These are phyloP conservation scores for Lagopus leucura DNA, from an alignment of 2,113 vertebrate genomes.

Conservation along the genomic window DNA sequence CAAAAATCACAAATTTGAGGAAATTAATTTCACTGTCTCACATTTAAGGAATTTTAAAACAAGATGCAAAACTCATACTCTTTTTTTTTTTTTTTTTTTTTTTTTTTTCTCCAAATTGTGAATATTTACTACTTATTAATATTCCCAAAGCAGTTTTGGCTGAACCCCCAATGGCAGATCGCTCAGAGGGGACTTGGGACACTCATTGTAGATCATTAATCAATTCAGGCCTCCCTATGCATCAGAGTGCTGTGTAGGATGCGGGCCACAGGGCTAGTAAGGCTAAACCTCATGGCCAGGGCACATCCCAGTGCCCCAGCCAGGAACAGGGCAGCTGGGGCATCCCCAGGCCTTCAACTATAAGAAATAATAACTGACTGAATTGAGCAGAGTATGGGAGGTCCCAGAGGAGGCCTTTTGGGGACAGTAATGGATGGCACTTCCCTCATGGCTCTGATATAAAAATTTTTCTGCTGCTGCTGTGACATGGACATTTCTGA, in stretches of 20 bases:
- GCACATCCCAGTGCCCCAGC: neutral
- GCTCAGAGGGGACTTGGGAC: neutral
- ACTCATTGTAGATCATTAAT: neutral
- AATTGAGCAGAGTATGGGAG: neutral
- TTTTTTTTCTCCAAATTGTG: neutral
- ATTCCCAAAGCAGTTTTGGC: neutral
- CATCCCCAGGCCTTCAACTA: accelerated
- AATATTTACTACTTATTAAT: neutral
- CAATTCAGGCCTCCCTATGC: neutral
- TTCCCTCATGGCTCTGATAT: neutral
- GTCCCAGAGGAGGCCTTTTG: neutral
- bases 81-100: neutral
- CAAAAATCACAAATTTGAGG: neutral
- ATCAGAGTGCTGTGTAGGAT: accelerated
- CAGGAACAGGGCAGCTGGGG: neutral
- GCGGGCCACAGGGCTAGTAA: neutral
- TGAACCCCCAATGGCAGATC: neutral
- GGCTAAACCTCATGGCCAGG: neutral
- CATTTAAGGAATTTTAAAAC: neutral
- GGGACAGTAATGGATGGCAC: too few species aligned
- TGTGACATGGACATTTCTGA: neutral
- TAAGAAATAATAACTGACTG: neutral
- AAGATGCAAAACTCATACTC: neutral
- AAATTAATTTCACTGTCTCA: neutral
- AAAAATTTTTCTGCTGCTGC: neutral